Evolutionary conservation across 2,797 vertebrate species (phyloP).

Genomic region (Eulemur coronatus): DNA sequence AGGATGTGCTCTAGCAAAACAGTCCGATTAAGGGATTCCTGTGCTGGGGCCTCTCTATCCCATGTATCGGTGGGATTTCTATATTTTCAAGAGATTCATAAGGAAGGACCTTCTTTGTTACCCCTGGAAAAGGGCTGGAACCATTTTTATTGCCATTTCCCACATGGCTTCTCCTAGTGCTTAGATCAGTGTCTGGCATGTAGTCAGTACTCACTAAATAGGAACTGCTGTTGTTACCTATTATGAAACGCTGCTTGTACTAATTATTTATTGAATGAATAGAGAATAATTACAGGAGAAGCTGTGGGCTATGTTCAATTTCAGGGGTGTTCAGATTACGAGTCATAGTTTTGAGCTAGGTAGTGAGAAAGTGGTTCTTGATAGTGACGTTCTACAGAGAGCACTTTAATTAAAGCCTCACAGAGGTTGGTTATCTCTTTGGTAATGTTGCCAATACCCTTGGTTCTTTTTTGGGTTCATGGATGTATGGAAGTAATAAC

Average conservation of each 20-base stretch:
- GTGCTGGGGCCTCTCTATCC: not conserved
- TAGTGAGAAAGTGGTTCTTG: not conserved
- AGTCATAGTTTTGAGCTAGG: not conserved
- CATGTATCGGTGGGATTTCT: not conserved
- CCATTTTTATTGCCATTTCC: conserved; percentile 40
- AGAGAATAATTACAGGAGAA: conserved; percentile 25
- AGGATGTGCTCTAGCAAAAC: not conserved
- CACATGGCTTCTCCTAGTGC: not conserved
- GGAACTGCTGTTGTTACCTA: not conserved
- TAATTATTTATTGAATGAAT: conserved; percentile 26
- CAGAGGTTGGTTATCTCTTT: not conserved
- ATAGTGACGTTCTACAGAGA: not conserved
- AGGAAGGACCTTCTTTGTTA: not conserved
- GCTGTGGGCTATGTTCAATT: not conserved
- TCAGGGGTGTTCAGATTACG: not conserved
- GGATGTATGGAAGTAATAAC: not conserved
- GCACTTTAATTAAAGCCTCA: not conserved
- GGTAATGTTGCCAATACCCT: not conserved
- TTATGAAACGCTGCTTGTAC: not conserved
- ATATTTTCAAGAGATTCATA: not conserved
- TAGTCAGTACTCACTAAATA: not conserved
- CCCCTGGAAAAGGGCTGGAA: not conserved
- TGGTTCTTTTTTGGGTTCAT: not conserved
- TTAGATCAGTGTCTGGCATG: conserved; percentile 4
- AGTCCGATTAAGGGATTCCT: not conserved